Evolutionary conservation across 35 echinoderm and acorn worm species (phyloP), one percentile per base, ranked within the genome.

Genomic region (Heliocidaris tuberculata): DNA sequence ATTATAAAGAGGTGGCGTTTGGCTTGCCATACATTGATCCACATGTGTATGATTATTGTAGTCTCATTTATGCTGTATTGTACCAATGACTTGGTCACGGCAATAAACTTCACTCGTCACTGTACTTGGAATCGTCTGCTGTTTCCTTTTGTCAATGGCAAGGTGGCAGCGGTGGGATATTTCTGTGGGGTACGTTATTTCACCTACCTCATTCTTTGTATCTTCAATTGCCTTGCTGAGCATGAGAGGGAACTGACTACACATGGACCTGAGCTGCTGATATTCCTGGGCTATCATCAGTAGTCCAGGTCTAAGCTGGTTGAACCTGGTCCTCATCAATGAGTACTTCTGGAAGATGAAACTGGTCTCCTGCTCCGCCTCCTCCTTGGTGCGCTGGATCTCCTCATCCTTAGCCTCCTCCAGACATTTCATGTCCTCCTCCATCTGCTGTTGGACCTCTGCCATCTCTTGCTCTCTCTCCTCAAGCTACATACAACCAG

Each of bases 261-360:
- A 99, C 93, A 99, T 56, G 31, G 94, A 85, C 49, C 98, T 93
- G 60, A 99, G 94, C 56, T 99, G 97, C 86, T 99, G 95, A 94
- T 99, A 99, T 92, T 99, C 98, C 71, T 97, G 87, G 17, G 95
- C 98, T 87, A 99, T 96, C 13, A 65, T 95, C 47, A 99, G 94
- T 32, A 99, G 94, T 9, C 98, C 98, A 19, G 98, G 98, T 27
- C 97, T 95, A n/a, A 99, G 90, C 17, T 96, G 85, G 11, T 95
- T 52, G 90, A 97, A 99, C 86, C 95, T 95, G 86, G 90, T 59
- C 59, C 92, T 94, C 85, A 99, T 95, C 12, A 54, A 93, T 1
- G 94, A 49, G 61, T 96, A 97, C n/a, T 95, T 92, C 19, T 95
- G 95, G 21, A 86, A 88, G 86, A 97, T 59, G 12, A 95, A 29